Percentiles rank a stretch among this genome's conserved stretches.
These are phyloP conservation scores for Phortica variegata DNA, from an alignment of 1,140 invertebrate genomes.

Conservation along the genomic window DNA sequence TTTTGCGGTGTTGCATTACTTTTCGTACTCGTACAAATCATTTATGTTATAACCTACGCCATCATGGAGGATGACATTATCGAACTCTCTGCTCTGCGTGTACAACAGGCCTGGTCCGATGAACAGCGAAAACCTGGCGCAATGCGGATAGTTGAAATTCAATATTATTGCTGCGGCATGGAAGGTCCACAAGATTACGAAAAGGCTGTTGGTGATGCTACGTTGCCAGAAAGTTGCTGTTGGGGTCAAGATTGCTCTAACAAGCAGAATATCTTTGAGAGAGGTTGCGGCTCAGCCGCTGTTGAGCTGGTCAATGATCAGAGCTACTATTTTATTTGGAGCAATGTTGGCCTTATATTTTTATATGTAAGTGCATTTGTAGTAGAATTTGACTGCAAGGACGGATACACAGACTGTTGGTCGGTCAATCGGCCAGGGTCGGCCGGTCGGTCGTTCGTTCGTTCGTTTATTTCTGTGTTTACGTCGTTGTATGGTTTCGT, in stretches of 20 bases:
- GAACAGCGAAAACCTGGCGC: neutral
- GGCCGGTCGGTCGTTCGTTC: no score
- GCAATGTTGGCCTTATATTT: conserved; percentile 10
- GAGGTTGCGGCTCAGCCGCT: conserved; percentile 26
- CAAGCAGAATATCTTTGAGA: conserved; percentile 28
- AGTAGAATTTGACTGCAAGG: no score
- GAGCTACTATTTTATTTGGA: conserved; percentile 15
- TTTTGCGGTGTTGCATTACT: conserved; percentile 3
- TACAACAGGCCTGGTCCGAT: conserved; percentile 5
- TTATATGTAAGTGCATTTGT: conserved; percentile 7
- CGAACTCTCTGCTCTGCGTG: conserved; percentile 7
- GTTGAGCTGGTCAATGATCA: conserved; percentile 8
- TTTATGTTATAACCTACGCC: conserved; percentile 37
- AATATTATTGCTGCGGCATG: conserved; percentile 42
- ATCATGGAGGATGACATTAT: conserved; percentile 19
- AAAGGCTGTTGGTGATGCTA: conserved; percentile 25
- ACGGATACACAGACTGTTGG: no score
- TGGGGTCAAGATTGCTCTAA: conserved; percentile 35
- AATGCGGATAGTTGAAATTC: conserved; percentile 13
- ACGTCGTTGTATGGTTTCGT: no score
- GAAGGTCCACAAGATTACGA: conserved; percentile 45
- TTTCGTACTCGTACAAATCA: conserved; percentile 10
- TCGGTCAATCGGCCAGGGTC: no score
- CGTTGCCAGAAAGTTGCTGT: conserved; percentile 44
- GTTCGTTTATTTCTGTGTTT: no score